Conservation (phyloP, 2,888 invertebrate genomes). For the Cantharis flavilabris region DNA sequence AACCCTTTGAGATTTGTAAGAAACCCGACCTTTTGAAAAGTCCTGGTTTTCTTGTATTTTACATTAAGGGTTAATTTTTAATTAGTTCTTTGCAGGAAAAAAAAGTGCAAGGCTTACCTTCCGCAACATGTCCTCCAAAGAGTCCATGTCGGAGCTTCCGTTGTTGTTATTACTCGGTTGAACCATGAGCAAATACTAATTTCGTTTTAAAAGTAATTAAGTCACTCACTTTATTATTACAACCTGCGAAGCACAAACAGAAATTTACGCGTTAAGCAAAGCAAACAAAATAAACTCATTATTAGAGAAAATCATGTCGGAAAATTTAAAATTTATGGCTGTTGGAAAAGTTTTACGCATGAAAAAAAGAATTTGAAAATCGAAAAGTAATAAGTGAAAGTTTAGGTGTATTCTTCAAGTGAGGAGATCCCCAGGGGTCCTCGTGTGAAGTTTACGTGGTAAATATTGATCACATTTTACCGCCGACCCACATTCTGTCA, state of each 20-base stretch:
- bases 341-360: conserved; percentile 15
- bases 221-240: neutral
- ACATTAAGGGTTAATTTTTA: neutral
- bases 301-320: neutral
- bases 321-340: conserved; percentile 20
- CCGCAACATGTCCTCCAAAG: conserved; percentile 56
- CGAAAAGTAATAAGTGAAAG: conserved; percentile 28
- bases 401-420: conserved; percentile 27
- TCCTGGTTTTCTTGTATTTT: neutral
- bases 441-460: conserved; percentile 60
- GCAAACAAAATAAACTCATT: neutral
- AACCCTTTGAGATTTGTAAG: neutral
- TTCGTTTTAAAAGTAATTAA: neutral
- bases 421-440: conserved; percentile 19
- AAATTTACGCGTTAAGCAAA: neutral
- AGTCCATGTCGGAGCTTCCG: conserved; percentile 58
- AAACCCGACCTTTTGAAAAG: neutral
- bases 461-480: conserved; percentile 44
- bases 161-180: conserved; percentile 55
- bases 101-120: conserved; percentile 46
- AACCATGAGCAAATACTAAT: conserved; percentile 46
- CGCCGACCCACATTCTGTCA: conserved; percentile 46
- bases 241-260: conserved; percentile 1
- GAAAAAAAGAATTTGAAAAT: conserved; percentile 26
- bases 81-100: neutral